Base-by-base conservation (phyloP, 1,140 invertebrate species). In the Drosophila bifasciata region DNA sequence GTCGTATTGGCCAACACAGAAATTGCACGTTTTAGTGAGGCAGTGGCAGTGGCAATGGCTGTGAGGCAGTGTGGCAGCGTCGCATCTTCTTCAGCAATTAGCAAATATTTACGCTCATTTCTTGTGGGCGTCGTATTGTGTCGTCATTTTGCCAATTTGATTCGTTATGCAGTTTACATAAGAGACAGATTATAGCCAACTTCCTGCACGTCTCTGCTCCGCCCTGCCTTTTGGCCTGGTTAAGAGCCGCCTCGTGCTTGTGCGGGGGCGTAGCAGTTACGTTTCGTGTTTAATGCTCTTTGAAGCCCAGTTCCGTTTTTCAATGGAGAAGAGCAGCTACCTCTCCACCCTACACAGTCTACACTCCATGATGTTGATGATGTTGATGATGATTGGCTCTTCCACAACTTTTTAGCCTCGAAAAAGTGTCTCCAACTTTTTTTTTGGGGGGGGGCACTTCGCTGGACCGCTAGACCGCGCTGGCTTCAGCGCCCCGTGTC, bases 71-170 rank as follows among this genome's bases (percentile, higher is more conserved):
- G 9, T 11, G 5, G 5, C 23, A 5, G 23, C 9, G 9, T 32
- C 3, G 32, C 75, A 64, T 61, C 46, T 36, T 57, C 59, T 60
- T 49, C 58, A 76, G 73, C 79, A 84, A 84, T 78, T 78, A 70
- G 57, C 53, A 57, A 78, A 83, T 64, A 74, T 68, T 70, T 53
- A 66, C 19, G 19, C 0, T 2, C 13, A 36, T 11, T 58, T 49
- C 66, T 57, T 43, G 17, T 21, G 55, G 45, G 19, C 48, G 49
- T 43, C 48, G 49, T 43, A 55, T 52, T 32, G 5, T 16, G 5
- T 15, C 13, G 4, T 19, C 45, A 46, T 60, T 55, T 46, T 5
- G 56, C 16, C 66, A 69, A 57, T 71, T 48, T 61, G 21, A 28
- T 45, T 60, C 19, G 55, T 41, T 62, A 51, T 66, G 62, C 48